These are phyloP conservation scores for Leuciscus waleckii DNA, from an alignment of 2,797 vertebrate species.

Conservation along the genomic window DNA sequence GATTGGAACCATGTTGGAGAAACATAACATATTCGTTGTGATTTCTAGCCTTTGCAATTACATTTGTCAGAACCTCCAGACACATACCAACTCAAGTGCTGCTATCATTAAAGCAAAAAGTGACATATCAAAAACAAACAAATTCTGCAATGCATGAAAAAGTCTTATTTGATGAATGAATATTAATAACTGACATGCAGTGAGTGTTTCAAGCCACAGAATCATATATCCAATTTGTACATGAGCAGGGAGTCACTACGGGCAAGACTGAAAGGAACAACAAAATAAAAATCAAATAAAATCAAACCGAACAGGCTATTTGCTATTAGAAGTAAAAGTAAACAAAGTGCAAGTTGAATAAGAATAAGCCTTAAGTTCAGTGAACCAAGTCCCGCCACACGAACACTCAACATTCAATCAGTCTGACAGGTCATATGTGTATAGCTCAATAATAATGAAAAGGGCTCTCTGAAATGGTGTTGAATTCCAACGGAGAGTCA, in stretches of 20 bases:
- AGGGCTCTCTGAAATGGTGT: slow-evolving; percentile 5
- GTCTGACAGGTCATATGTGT: slow-evolving; percentile 23
- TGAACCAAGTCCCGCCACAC: not conserved
- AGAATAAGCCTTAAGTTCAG: slow-evolving; percentile 5
- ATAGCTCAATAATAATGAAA: slow-evolving; percentile 37
- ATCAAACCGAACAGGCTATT: not conserved
- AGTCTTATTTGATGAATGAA: not conserved
- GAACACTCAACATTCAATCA: slow-evolving; percentile 14
- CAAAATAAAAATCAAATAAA: not conserved
- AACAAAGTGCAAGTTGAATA: slow-evolving; percentile 4
- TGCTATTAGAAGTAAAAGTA: slow-evolving; percentile 5
- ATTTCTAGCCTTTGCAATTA: not conserved
- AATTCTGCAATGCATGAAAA: not conserved
- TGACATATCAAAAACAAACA: not conserved
- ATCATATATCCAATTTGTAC: not conserved
- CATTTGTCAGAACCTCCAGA: not conserved
- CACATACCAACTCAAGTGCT: not conserved
- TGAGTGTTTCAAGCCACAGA: slow-evolving; percentile 4
- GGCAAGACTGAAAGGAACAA: not conserved
- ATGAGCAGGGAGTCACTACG: not conserved
- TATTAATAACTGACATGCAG: not conserved
- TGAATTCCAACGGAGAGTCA: slow-evolving; percentile 4
- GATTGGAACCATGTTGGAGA: not conserved
- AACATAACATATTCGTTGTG: not conserved
- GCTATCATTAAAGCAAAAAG: not conserved